These are phyloP conservation scores for Rosalia funebris DNA, from an alignment of 2,888 invertebrate species.

Conservation along the genomic window DNA sequence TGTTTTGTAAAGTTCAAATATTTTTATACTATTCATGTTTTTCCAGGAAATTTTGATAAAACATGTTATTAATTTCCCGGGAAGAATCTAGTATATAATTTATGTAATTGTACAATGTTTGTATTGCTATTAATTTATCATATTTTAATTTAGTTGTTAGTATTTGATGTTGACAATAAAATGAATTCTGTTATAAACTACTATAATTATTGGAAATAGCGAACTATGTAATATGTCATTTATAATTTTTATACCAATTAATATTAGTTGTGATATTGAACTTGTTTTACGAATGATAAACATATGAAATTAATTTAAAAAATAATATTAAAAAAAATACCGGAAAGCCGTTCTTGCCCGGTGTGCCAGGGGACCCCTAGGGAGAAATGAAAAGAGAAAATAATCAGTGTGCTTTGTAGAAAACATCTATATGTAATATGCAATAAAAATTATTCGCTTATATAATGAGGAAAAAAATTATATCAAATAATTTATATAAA, in stretches of 20 bases:
- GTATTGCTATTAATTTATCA: no score
- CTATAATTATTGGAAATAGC: not conserved
- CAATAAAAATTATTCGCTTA: not conserved
- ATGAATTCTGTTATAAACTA: not conserved
- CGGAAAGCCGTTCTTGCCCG: constrained; percentile 92
- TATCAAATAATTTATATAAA: no score
- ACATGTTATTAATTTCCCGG: no score
- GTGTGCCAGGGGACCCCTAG: constrained; percentile 83
- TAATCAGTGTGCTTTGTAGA: constrained; percentile 42
- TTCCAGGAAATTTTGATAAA: no score
- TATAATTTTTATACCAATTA: constrained; percentile 46
- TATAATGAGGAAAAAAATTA: no score
- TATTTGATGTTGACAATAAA: constrained; percentile 23
- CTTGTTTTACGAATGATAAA: constrained; percentile 27
- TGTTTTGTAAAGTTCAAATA: not conserved
- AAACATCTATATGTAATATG: no score
- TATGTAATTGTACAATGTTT: no score
- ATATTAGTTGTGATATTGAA: constrained; percentile 52
- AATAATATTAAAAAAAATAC: constrained; percentile 73
- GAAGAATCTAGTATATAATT: no score
- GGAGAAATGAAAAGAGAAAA: constrained; percentile 61
- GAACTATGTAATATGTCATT: not conserved
- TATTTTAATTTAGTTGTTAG: constrained; percentile 34
- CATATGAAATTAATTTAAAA: constrained; percentile 48
- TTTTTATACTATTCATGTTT: not conserved